phyloP scores from a whole-genome alignment of 2,113 vertebrate genomes.

The Gasterosteus aculeatus region DNA sequence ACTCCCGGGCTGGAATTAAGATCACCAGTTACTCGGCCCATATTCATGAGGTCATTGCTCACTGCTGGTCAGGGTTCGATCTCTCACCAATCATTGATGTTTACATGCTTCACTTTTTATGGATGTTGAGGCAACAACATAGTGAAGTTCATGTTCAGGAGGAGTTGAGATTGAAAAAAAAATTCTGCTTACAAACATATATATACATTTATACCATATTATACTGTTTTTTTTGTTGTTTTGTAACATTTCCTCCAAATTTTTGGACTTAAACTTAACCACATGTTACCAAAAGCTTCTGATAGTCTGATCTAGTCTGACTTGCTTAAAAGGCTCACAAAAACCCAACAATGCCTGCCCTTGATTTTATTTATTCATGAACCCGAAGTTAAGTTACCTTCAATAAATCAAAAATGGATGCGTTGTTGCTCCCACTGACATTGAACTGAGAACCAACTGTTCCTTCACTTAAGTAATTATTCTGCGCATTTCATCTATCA shows the following conservation, averaged over 20 bases:
- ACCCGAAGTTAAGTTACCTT: not conserved
- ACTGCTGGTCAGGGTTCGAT: slow-evolving; percentile 19
- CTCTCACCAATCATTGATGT: slow-evolving; percentile 32
- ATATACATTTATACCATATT: too few species aligned
- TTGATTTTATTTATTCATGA: not conserved
- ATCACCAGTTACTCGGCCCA: slow-evolving; percentile 22
- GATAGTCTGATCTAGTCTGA: not conserved
- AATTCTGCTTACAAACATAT: not conserved
- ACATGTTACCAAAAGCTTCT: not conserved
- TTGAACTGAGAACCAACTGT: slow-evolving; percentile 27
- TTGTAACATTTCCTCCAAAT: too few species aligned
- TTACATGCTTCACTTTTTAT: slow-evolving; percentile 4
- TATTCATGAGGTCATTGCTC: slow-evolving; percentile 59
- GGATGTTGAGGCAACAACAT: slow-evolving; percentile 17
- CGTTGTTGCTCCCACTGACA: not conserved
- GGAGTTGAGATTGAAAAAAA: not conserved
- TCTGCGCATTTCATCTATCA: slow-evolving; percentile 19
- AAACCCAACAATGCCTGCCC: not conserved
- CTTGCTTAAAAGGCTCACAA: not conserved
- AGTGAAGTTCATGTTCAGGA: slow-evolving; percentile 8
- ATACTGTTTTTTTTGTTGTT: too few species aligned
- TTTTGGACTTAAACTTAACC: not conserved
- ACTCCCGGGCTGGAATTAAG: slow-evolving; percentile 2
- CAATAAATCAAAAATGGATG: not conserved
- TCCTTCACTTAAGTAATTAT: slow-evolving; percentile 21